Conservation (phyloP, 92 coral and sea anemone species). For the Zoanthus sansibaricus region DNA sequence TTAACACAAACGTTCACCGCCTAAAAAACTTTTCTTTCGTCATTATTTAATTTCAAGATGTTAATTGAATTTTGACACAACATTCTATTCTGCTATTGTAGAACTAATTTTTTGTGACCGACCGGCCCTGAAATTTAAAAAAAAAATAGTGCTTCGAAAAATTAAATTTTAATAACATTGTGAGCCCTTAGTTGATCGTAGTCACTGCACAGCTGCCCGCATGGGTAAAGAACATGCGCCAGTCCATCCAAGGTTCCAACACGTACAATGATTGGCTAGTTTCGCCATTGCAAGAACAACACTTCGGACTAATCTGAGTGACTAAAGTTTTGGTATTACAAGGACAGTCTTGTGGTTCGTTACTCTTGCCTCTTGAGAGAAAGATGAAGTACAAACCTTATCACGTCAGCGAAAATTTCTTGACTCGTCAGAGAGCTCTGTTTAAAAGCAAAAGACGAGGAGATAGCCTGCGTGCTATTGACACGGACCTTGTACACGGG, state of each 20-base stretch:
- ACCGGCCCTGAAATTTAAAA: conserved; percentile 18
- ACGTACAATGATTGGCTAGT: conserved; percentile 7
- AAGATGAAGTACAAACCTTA: conserved; percentile 10
- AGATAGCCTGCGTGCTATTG: conserved; percentile 7
- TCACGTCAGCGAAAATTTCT: conserved; percentile 8
- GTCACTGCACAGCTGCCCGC: conserved; percentile 16
- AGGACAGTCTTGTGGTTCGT: conserved; percentile 13
- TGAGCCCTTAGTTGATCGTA: conserved; percentile 10
- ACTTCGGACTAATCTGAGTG: conserved; percentile 8
- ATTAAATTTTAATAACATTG: conserved; percentile 12
- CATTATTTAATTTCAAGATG: conserved; percentile 30
- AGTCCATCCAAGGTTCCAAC: conserved; percentile 3
- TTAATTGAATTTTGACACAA: conserved; percentile 26
- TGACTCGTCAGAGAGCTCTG: conserved; percentile 14
- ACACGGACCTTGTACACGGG: conserved; percentile 18
- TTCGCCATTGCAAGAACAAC: conserved; percentile 13
- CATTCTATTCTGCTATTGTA: conserved; percentile 16
- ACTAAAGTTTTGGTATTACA: conserved; percentile 12
- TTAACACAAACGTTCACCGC: conserved; percentile 34
- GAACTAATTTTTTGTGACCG: conserved; percentile 12
- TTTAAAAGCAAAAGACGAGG: conserved; percentile 14
- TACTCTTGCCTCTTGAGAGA: conserved; percentile 15
- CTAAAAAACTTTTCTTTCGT: conserved; percentile 32
- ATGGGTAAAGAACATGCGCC: conserved; percentile 15
- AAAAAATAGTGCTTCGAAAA: conserved; percentile 19